phyloP scores from a whole-genome alignment of 1,140 invertebrate species.

The Bacillus rossius region DNA sequence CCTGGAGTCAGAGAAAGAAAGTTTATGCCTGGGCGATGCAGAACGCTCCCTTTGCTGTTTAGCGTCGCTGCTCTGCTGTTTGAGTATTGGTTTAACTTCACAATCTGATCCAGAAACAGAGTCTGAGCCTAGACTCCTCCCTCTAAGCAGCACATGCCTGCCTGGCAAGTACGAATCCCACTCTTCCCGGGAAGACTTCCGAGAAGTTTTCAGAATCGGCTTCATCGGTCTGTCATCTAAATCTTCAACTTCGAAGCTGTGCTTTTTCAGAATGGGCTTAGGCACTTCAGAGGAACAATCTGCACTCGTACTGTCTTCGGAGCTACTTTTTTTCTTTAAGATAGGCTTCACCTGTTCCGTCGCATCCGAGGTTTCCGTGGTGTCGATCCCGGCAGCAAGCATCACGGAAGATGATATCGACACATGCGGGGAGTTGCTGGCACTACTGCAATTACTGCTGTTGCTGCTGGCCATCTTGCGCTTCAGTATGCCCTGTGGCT shows the following conservation, averaged over 20 bases:
- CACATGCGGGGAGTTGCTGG: conserved; percentile 43
- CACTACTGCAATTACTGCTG: conserved; percentile 44
- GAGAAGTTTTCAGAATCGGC: conserved; percentile 72
- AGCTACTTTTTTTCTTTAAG: conserved; percentile 62
- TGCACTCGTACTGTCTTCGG: conserved; percentile 41
- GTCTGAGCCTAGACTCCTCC: neutral
- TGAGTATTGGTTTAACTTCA: conserved; percentile 14
- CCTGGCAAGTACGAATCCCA: neutral
- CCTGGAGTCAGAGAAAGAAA: conserved; percentile 3
- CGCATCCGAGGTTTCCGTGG: conserved; percentile 27
- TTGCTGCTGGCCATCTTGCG: conserved; percentile 50
- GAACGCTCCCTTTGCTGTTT: conserved; percentile 3
- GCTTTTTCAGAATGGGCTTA: conserved; percentile 77
- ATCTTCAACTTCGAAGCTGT: conserved; percentile 71
- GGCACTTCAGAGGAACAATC: conserved; percentile 45
- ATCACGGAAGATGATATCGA: conserved; percentile 46
- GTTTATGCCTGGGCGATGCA: neutral
- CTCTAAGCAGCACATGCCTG: neutral
- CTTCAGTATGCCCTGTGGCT: conserved; percentile 71
- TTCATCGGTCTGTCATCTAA: conserved; percentile 61
- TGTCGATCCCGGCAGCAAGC: conserved; percentile 51
- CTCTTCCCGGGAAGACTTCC: conserved; percentile 53
- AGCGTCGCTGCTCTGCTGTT: neutral
- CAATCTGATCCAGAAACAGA: conserved; percentile 7
- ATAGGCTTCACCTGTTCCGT: conserved; percentile 68